Base-by-base conservation (phyloP, 1,140 invertebrate genomes). In the Helicoverpa zea region DNA sequence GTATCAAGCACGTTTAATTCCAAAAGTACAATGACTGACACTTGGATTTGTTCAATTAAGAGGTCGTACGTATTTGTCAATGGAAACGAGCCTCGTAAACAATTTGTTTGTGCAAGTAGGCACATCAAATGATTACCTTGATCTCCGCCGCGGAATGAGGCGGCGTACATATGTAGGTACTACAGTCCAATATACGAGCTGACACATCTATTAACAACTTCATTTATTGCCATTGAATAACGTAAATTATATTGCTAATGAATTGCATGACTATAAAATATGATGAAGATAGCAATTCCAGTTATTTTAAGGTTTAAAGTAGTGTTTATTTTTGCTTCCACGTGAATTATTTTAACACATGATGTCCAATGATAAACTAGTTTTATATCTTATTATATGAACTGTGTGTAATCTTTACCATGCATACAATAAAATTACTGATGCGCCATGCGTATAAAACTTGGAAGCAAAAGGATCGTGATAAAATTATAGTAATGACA, bases 121-220 rank as follows among this genome's bases (percentile, higher is more conserved):
- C 73, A 58, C 51, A 58, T 43, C 64, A 74, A 63, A 63, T 74
- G 54, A 51, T 80, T 79, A 80, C 80, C 84, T 83, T 80, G 80
- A 83, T 85, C 81, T 78, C 74, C 63, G 77, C 64, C 64, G 64
- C 51, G 52, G 16, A 29, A 73, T 58, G 72, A 80, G 10, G 78
- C 52, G 35, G 59, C 51, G 54, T 66, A 51, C 66, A 52, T 5
- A 10, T 18, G n/a, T 16, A 68, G 13, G 70, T 73, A 73, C 70
- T 18, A 43, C 18, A 54, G 51, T n/a, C 0, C 35, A 43, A 73
- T 18, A 73, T 72, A 14, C 5, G 3, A 10, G 43, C 23, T 54
- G 64, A 68, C 64, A 68, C 64, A 54, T 72, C 7, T 30, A 14
- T 29, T 52, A 51, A 70, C 29, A n/a, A 23, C 47, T n/a, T 72